phyloP scores from a whole-genome alignment of 2,113 vertebrate genomes.

The Oncorhynchus gorbuscha region DNA sequence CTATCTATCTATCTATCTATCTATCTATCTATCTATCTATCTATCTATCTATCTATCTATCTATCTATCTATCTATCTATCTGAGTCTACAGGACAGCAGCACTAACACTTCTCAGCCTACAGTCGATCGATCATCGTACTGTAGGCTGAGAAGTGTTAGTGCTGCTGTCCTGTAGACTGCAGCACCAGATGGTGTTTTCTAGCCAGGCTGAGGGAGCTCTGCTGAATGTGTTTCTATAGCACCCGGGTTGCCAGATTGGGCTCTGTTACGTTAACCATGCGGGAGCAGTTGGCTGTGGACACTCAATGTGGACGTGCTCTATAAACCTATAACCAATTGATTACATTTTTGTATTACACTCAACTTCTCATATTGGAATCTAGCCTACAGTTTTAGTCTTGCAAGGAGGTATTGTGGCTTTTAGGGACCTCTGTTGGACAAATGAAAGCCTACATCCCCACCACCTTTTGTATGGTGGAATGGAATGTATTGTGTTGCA shows the following conservation, averaged over 20 bases:
- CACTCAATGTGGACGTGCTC: background rate
- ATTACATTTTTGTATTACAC: too few species aligned
- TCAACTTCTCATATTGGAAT: background rate
- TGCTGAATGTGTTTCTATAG: conserved; percentile 9
- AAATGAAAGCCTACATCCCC: background rate
- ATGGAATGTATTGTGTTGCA: background rate
- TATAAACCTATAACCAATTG: background rate
- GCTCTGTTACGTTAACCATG: background rate
- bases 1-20: too few species aligned
- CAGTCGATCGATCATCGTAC: too few species aligned
- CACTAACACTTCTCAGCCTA: too few species aligned
- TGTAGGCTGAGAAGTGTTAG: too few species aligned
- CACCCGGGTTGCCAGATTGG: conserved; percentile 24
- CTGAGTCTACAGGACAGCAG: too few species aligned
- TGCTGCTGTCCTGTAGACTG: too few species aligned
- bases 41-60: too few species aligned
- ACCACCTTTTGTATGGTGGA: background rate
- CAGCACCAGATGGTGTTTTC: conserved; percentile 38
- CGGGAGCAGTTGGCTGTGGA: background rate
- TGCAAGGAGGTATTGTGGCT: background rate
- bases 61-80: too few species aligned
- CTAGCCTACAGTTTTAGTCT: background rate
- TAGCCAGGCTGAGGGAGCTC: conserved; percentile 4
- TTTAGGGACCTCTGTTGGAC: background rate
- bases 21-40: too few species aligned